phyloP scores from a whole-genome alignment of 2,888 invertebrate genomes.

The Eristalis arbustorum region DNA sequence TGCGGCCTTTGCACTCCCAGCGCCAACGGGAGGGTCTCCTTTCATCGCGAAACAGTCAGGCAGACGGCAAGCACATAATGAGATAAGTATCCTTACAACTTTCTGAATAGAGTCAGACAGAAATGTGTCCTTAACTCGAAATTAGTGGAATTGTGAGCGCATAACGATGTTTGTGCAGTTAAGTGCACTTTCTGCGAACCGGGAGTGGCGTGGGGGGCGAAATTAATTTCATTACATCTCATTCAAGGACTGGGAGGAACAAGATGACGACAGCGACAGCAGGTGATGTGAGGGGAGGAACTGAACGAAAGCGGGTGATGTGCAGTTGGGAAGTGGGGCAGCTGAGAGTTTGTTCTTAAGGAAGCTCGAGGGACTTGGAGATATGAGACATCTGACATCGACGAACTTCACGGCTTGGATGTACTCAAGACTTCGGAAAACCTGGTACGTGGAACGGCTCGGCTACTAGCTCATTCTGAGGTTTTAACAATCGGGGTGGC shows the following conservation, averaged over 20 bases:
- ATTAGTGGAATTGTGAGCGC: slow-evolving; percentile 56
- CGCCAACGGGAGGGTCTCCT: background rate
- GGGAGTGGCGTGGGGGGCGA: background rate
- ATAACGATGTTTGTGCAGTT: slow-evolving; percentile 50
- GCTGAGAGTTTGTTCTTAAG: background rate
- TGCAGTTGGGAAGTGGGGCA: background rate
- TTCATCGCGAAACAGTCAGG: background rate
- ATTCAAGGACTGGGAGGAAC: slow-evolving; percentile 11
- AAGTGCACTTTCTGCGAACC: slow-evolving; percentile 7
- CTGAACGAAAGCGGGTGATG: background rate
- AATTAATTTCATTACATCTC: slow-evolving; percentile 42
- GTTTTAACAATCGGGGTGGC: too few species aligned
- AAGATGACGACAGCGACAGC: background rate
- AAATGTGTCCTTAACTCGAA: slow-evolving; percentile 48
- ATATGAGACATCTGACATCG: too few species aligned
- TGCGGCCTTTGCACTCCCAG: background rate
- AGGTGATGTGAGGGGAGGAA: background rate
- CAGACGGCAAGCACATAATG: slow-evolving; percentile 27
- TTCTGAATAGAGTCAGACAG: slow-evolving; percentile 26
- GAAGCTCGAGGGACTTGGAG: too few species aligned
- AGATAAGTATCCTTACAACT: slow-evolving; percentile 2
- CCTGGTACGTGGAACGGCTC: too few species aligned
- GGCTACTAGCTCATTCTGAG: too few species aligned
- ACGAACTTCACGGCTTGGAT: too few species aligned
- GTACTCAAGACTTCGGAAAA: too few species aligned